Evolutionary conservation across 2,113 vertebrate genomes (phyloP), one percentile per base, ranked within the genome.

Genomic region (Nibea coibor): DNA sequence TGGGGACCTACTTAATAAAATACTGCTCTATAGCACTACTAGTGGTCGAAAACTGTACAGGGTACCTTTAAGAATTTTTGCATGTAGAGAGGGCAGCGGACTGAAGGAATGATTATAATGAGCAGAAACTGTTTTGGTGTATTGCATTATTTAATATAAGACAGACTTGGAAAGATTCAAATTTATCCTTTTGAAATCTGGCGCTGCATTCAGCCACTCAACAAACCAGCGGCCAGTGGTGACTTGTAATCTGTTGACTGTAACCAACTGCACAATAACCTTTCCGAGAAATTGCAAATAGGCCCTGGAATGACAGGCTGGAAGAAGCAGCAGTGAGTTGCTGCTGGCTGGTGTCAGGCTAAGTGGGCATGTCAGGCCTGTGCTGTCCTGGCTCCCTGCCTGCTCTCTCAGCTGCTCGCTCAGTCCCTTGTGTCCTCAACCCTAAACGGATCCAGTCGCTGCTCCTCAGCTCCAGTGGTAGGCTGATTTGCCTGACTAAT

Each of bases 381-480:
- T 79, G 83, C 87, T 88, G 87, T 87, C 81, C 88, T 92, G 91
- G 89, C 90, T 90, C 70, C 83, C 77, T 92, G 93, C 91, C 91
- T 86, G 90, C 81, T 92, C 90, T 82, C 88, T 92, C 89, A 88
- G 85, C 87, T 90, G 89, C 88, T 92, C 22, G 10, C 81, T 85
- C 82, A 65, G 86, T 93, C 92, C 92, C 91, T 76, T 76, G 89
- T 78, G 92, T 89, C 89, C 90, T 91, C 87, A 72, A 77, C 70
- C 88, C 89, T 91, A 91, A 92, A 93, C 83, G 74, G 87, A 92
- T 90, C 92, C 93, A 92, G 92, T 92, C 90, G 87, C 91, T 91
- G 88, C 86, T 78, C 83, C 88, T 91, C 85, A 89, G 82, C 87
- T 88, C 75, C 86, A 89, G 81, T 67, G 82, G 87, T 71, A 73